A percentile compares a stretch with the other conserved stretches of the same genome.
phyloP scores from a whole-genome alignment of 2,888 invertebrate genomes.

The Eristalis intricaria region DNA sequence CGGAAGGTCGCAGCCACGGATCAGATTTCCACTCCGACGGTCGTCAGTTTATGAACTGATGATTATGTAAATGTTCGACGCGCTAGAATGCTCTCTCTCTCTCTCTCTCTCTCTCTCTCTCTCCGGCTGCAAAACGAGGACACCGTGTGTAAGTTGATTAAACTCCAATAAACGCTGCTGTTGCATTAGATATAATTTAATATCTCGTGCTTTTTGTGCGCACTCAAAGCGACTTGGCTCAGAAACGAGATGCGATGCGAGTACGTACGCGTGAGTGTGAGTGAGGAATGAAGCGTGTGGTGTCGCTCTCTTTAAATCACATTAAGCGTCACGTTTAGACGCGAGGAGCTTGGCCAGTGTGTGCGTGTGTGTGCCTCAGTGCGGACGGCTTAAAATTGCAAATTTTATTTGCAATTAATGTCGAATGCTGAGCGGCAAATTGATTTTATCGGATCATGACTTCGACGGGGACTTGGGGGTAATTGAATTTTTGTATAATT shows the following conservation, averaged over 20 bases:
- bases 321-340: neutral
- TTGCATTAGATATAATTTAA: constrained; percentile 54
- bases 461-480: neutral
- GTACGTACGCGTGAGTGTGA: neutral
- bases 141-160: constrained; percentile 26
- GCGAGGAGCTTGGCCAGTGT: neutral
- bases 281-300: neutral
- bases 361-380: neutral
- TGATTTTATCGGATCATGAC: constrained; percentile 18
- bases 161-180: constrained; percentile 40
- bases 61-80: neutral
- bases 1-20: neutral
- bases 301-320: neutral
- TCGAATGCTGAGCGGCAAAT: constrained; percentile 23
- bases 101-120: neutral
- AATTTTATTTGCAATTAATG: constrained; percentile 46
- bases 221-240: neutral
- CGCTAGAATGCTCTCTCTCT: neutral
- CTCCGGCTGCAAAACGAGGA: neutral
- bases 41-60: neutral
- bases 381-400: constrained; percentile 37
- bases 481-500: neutral
- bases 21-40: neutral
- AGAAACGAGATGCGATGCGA: neutral
- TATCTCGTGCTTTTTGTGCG: constrained; percentile 11